phyloP scores from a whole-genome alignment of 1,140 invertebrate species.

The Lordiphosa stackelbergi region DNA sequence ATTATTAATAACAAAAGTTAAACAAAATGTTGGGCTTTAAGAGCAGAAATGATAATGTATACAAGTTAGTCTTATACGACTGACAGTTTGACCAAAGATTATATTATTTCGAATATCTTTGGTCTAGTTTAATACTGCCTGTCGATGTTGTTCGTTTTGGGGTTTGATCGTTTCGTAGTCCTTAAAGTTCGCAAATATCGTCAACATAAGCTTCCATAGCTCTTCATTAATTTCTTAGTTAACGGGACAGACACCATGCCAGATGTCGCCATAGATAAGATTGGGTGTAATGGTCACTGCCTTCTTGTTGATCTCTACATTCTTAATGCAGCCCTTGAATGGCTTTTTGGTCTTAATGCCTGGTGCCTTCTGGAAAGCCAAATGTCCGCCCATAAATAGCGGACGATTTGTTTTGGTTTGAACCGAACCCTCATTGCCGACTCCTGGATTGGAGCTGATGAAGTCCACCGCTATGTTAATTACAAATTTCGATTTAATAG shows the following conservation, averaged over 20 bases:
- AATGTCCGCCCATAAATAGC: constrained; percentile 93
- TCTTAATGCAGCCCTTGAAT: constrained; percentile 90
- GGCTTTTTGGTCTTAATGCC: constrained; percentile 81
- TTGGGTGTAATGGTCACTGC: constrained; percentile 80
- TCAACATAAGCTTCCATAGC: constrained; percentile 17
- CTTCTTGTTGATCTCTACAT: constrained; percentile 83
- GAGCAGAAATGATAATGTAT: constrained; percentile 47
- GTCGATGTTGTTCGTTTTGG: constrained; percentile 53
- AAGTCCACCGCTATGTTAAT: constrained; percentile 66
- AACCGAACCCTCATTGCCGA: constrained; percentile 82
- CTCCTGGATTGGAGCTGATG: constrained; percentile 61
- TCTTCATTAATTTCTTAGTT: constrained; percentile 77
- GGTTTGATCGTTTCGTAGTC: constrained; percentile 32
- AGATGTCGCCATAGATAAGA: constrained; percentile 83
- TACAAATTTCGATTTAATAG: constrained; percentile 72
- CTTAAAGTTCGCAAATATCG: constrained; percentile 14
- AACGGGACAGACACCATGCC: constrained; percentile 84
- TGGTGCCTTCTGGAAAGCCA: constrained; percentile 79
- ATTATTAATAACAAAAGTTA: constrained; percentile 2
- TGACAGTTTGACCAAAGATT: constrained; percentile 9
- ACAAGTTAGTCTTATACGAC: constrained; percentile 45
- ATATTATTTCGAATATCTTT: background rate
- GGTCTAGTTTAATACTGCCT: background rate
- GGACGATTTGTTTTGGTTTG: constrained; percentile 89
- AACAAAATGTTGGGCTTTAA: constrained; percentile 16